Evolutionary conservation across 2,888 invertebrate species (phyloP), one percentile per base, ranked within the genome.

Genomic region (Xestia sexstrigata): DNA sequence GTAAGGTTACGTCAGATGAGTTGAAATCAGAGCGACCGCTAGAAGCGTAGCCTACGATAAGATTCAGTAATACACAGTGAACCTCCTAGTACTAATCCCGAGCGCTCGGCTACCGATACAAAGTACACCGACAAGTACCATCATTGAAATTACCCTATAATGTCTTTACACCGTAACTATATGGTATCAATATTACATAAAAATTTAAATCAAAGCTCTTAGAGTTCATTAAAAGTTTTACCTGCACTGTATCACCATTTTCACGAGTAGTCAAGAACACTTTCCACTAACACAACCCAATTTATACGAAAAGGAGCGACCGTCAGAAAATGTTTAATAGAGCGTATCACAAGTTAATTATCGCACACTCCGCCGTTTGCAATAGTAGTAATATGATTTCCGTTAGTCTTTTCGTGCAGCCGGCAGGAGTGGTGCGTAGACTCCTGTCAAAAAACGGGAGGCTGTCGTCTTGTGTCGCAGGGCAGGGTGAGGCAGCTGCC

Each of bases 391-490:
- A 95, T 93, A 87, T 94, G 93, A 87, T 94, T 94, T 76, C 95
- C 96, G 82, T 96, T 95, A 91, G 94, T 93, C 89, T 96, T 96
- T 89, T 96, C 95, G 86, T 96, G 95, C 74, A 95, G 81, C 76
- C 90, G 94, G 88, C 95, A 95, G 78, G 95, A 93, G 90, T 85
- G 89, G 79, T 91, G 93, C 91, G 93, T 84, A 66, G 91, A 88
- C 85, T 93, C 92, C 89, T 91, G 95, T 95, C 95, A 95, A 91
- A 95, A 95, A 89, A 91, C 91, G 76, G 92, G 92, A 35, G 91
- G 93, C 55, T 88, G 91, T 69, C 90, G 90, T 74, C 89, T 87
- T 70, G 90, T 92, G 83, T 95, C 94, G 89, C 95, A 94, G 82
- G 95, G 93, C 23, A 95, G 92, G 79, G 89, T 91, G 75, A 95